Base-by-base conservation (phyloP, 2,888 invertebrate species). In the Microctonus brassicae region DNA sequence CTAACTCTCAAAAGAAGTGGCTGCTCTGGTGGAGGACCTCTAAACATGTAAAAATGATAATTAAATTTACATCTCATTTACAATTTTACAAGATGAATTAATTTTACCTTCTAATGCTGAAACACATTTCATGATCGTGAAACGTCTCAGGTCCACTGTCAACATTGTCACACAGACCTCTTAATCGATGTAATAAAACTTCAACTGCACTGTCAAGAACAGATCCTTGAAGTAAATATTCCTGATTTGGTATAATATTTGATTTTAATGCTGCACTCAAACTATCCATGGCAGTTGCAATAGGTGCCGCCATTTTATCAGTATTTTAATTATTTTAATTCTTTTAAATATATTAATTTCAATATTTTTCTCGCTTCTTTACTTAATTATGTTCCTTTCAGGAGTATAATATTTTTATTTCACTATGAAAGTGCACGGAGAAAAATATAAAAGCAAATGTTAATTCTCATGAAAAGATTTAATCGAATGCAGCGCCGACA, bases 151-250 rank as follows among this genome's bases (percentile, higher is more conserved):
- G 95, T 2, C 94, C 95, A 65, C 93, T 93, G 82, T 97, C 96
- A 1, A 96, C 95, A 89, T 96, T 96, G 82, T 98, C 98, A 87
- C 98, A 98, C 6, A 98, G 90, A 1, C 98, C 98, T 79, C 97
- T 91, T 13, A 98, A 89, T 72, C 90, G 88, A 84, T 98, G 97
- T 13, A 98, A 89, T 33, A 98, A 89, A 22, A 97, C 95, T 86
- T 97, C 97, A 7, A 97, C 95, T 34, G 96, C 94, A 17, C 93
- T 93, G 86, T 98, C 98, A 71, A 97, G 88, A 24, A 98, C 96
- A 17, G 97, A 97, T 3, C 98, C 98, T 90, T 98, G 95, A 3
- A 98, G 89, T 66, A 98, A 89, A 85, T 97, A 97, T 88, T 98
- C 98, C 85, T 97, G 96, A 85, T 97, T 96, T 0, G 97, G 97